Conservation (phyloP, 2,888 invertebrate genomes). For the Endomychus coccineus region DNA sequence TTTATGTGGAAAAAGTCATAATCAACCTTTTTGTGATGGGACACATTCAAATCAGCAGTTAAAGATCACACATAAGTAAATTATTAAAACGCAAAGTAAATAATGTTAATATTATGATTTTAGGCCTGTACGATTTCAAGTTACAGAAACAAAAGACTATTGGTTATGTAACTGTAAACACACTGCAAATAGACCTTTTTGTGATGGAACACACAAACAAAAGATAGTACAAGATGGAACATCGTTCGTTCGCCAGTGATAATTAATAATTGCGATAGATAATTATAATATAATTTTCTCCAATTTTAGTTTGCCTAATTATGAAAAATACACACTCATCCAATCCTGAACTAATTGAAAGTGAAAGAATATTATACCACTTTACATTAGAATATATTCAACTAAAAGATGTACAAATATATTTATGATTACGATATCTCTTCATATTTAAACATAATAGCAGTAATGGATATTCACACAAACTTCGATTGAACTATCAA, state of each 20-base stretch:
- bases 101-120: slow-evolving; percentile 31
- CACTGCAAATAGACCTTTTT: slow-evolving; percentile 86
- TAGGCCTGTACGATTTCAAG: slow-evolving; percentile 75
- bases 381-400: too few species aligned
- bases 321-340: too few species aligned
- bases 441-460: too few species aligned
- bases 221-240: slow-evolving; percentile 56
- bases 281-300: too few species aligned
- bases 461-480: too few species aligned
- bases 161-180: slow-evolving; percentile 99
- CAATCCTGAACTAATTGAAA: too few species aligned
- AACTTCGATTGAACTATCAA: too few species aligned
- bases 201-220: slow-evolving; percentile 89
- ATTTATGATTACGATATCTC: too few species aligned
- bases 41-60: slow-evolving; percentile 73
- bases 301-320: too few species aligned
- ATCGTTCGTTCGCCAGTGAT: slow-evolving; percentile 33
- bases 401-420: too few species aligned
- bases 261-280: not conserved
- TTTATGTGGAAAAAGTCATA: slow-evolving; percentile 85
- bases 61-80: slow-evolving; percentile 63
- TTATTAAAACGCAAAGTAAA: too few species aligned
- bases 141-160: slow-evolving; percentile 82
- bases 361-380: too few species aligned
- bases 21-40: slow-evolving; percentile 92